Evolutionary conservation across 2,888 invertebrate species (phyloP), one percentile per base, ranked within the genome.

Genomic region (Drosophila subquinaria): DNA sequence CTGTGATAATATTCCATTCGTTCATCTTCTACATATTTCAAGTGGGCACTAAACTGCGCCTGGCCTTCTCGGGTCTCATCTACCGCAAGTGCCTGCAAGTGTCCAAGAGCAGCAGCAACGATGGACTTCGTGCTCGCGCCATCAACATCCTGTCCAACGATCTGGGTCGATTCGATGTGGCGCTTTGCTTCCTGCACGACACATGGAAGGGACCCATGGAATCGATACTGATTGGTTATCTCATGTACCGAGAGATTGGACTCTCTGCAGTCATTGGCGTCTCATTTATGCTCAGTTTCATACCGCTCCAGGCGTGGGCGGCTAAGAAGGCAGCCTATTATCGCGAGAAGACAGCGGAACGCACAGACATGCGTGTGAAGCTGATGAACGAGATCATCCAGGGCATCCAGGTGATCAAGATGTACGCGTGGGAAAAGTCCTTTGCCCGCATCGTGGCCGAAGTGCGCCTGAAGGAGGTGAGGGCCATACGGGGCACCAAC

Each of bases 141-240:
- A 97, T 98, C 35, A 98, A 98, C 92, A 94, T 99, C n/a, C 94
- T 99, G 66, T 98, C 98, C 1, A 99, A 98, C 91, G 99, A 99
- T 92, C 97, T 99, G 75, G 97, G 96, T 88, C 95, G 97, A 59
- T 98, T 99, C 92, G 99, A 99, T 92, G 95, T 97, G 90, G 97
- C 97, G 11, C 95, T 97, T 61, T 95, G 97, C 78, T 97, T 98
- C 91, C 93, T 98, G 6, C 98, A 98, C 47, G 98, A 97, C 92
- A 94, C 98, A 33, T 98, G 98, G 97, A 96, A 98, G 70, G 98
- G 97, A 0, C 97, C 98, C 0, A 90, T 97, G 17, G 96, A 93
- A 64, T 91, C 92, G 0, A 15, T 93, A 0, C 52, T 93, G 2
- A 90, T 93, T 43, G 92, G 93, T 0, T 94, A 92, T 66, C 94